Base-by-base conservation (phyloP, 2,113 vertebrate species). In the Chunga burmeisteri region DNA sequence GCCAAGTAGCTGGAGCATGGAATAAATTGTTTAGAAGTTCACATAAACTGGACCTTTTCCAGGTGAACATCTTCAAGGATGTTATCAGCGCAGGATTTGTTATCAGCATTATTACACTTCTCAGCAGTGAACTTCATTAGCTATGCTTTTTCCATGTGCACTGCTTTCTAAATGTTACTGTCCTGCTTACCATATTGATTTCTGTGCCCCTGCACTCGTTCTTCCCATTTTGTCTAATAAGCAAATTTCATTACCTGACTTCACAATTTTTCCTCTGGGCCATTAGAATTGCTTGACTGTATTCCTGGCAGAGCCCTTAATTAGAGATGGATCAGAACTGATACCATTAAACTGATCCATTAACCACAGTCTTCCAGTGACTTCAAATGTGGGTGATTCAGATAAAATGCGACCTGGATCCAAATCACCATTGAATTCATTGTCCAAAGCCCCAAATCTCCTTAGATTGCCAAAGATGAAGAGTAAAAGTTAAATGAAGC, bases 221-320 rank as follows among this genome's bases (percentile, higher is more conserved):
- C 97, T 96, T 13, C 91, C 93, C 89, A 81, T 97, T 95, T 52
- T 91, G 95, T 94, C 93, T 97, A 97, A 97, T 92, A 96, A 97
- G 96, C 96, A 97, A 96, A 97, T 97, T 97, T 97, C 97, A 96
- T 97, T 97, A 97, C 93, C 90, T 93, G 96, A 91, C 96, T 95
- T 95, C 91, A 93, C 95, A 61, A 91, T 97, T 94, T 96, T 97
- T 97, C 94, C 96, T 97, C 89, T 97, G 94, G 95, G 96, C 95
- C 89, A 93, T 94, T 94, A 93, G 93, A 94, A 96, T 90, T 96
- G 93, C 91, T 90, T 49, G 95, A 50, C 96, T 95, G 85, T 97
- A 95, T 97, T 97, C 95, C 96, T 97, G 97, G 96, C 96, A 97
- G 95, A 94, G 95, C 87, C 89, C 71, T 97, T 97, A 96, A 97